Evolutionary conservation across 2,797 vertebrate genomes (phyloP).

Genomic region (Neomorphus geoffroyi): DNA sequence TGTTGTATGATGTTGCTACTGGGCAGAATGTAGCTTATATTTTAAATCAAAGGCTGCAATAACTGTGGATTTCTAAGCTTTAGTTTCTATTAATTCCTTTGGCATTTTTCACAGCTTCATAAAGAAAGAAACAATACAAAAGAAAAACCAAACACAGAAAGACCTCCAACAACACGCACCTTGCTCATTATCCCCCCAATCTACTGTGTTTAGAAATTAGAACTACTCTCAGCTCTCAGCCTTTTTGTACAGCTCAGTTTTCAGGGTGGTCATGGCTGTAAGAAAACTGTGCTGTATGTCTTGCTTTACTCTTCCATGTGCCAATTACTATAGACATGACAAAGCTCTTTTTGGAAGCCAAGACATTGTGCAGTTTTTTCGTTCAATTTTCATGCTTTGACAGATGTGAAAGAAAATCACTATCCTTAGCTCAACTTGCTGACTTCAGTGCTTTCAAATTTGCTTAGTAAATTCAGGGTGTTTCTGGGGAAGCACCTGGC

Average conservation of each 20-base stretch:
- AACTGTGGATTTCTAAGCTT: neutral
- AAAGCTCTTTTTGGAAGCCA: slow-evolving; percentile 81
- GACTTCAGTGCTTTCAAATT: slow-evolving; percentile 79
- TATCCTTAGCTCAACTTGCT: slow-evolving; percentile 76
- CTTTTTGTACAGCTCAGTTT: neutral
- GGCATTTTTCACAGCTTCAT: neutral
- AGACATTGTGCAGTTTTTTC: slow-evolving; percentile 81
- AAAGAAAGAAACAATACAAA: neutral
- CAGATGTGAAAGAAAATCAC: slow-evolving; percentile 61
- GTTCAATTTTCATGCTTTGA: slow-evolving; percentile 73
- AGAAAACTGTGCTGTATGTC: neutral
- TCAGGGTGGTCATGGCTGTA: neutral
- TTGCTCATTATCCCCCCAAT: neutral
- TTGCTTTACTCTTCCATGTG: slow-evolving; percentile 71
- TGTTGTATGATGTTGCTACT: neutral
- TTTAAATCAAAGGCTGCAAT: neutral
- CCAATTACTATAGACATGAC: slow-evolving; percentile 83
- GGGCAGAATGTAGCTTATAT: neutral
- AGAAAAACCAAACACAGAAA: neutral
- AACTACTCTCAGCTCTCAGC: neutral
- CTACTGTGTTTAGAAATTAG: neutral
- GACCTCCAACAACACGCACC: neutral
- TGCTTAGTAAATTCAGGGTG: slow-evolving; percentile 80
- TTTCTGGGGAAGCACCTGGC: slow-evolving; percentile 85
- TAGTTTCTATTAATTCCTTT: neutral